Evolutionary conservation across 2,888 invertebrate genomes (phyloP), one percentile per base, ranked within the genome.

Genomic region (Drosophila mimica): DNA sequence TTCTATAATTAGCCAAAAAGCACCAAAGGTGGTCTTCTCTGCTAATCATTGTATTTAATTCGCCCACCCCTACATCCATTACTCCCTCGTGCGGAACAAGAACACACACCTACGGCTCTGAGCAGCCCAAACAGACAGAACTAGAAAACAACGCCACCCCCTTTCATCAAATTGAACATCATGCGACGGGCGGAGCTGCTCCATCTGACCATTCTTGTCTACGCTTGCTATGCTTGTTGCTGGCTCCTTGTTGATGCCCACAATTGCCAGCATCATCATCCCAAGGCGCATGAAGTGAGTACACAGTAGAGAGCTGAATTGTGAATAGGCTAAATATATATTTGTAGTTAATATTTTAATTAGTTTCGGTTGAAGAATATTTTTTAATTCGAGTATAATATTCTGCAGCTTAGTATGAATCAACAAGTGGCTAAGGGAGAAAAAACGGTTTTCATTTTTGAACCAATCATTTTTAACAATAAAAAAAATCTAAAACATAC

Each of bases 211-310:
- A 69, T 67, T 49, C 30, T 71, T 34, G 28, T 64, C 58, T 65
- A 53, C 4, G 46, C 43, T 51, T 67, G 81, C 62, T 81, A 49
- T 58, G 68, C 66, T 66, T 69, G 38, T 66, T 69, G 38, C 52
- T 68, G 58, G 64, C 56, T 69, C 48, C 31, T 65, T 43, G 70
- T 65, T 11, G 66, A 63, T 48, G 84, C 85, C 31, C 91, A 92
- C 83, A 94, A 94, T 81, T 96, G 96, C 92, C 95, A 94, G 58
- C 96, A 96, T 84, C 94, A 95, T 74, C 95, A 96, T 92, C 96
- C 96, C 4, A 95, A 94, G 89, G 94, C 94, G 65, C 94, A 96
- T 90, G 95, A 96, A 95, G 96, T 96, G 91, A 90, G 91, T 84
- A 60, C 9, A 25, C 33, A 25, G 20, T 15, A 5, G 25, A 53